Conservation (phyloP, 2,888 invertebrate species). For the Drosophila subsilvestris region DNA sequence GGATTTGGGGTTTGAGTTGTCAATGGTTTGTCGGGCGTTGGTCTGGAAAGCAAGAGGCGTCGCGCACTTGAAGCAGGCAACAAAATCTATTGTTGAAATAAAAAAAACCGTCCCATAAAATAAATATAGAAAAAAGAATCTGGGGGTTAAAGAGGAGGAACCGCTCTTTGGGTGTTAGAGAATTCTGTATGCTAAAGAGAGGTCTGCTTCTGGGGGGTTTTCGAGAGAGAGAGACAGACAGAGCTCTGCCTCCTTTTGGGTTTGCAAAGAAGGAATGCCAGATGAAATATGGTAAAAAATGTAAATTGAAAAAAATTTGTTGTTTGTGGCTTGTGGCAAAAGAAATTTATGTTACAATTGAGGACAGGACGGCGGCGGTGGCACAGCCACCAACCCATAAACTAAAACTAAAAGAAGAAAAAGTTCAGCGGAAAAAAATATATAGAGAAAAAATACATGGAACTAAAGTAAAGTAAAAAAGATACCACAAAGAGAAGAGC, state of each 20-base stretch:
- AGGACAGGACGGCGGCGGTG: slow-evolving; percentile 3
- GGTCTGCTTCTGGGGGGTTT: not conserved
- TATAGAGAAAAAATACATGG: slow-evolving; percentile 4
- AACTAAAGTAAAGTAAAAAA: slow-evolving; percentile 11
- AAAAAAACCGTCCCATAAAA: slow-evolving; percentile 8
- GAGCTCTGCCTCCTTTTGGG: not conserved
- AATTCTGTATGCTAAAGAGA: not conserved
- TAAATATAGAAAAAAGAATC: slow-evolving; percentile 3
- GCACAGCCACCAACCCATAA: slow-evolving; percentile 19
- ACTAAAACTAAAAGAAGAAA: slow-evolving; percentile 19
- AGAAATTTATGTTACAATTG: slow-evolving; percentile 30
- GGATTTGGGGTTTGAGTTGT: slow-evolving; percentile 8
- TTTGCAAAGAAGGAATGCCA: slow-evolving; percentile 22
- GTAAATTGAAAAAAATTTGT: slow-evolving; percentile 69
- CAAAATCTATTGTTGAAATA: slow-evolving; percentile 20
- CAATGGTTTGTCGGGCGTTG: slow-evolving; percentile 15
- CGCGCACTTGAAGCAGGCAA: slow-evolving; percentile 55
- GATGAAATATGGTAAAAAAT: slow-evolving; percentile 69
- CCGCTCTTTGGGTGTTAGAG: not conserved
- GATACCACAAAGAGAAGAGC: slow-evolving; percentile 40
- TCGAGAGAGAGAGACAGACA: no score
- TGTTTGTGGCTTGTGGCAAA: slow-evolving; percentile 26
- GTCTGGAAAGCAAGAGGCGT: slow-evolving; percentile 4
- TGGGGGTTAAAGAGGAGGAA: slow-evolving; percentile 20
- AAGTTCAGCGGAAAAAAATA: slow-evolving; percentile 16